A percentile compares a stretch with the other conserved stretches of the same genome.
Evolutionary conservation across 2,113 vertebrate genomes (phyloP).

Genomic region (Hiodon tergisus): DNA sequence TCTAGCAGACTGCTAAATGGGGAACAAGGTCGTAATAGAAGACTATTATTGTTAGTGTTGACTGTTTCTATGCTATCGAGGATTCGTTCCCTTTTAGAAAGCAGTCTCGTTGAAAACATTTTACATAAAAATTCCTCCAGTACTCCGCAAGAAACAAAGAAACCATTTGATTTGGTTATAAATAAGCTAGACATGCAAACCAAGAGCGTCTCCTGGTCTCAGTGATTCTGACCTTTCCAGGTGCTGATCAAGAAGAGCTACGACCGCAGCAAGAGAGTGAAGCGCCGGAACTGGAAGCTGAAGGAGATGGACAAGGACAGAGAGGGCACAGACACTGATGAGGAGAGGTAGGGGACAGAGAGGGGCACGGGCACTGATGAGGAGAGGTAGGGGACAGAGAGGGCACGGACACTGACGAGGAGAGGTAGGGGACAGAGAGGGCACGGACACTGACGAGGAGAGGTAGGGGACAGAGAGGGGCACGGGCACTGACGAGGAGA

Average conservation of each 20-base stretch:
- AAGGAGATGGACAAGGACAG: conserved; percentile 78
- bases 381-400: too few relatives aligned
- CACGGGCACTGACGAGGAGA: neutral
- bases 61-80: too few relatives aligned
- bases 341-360: conserved; percentile 73
- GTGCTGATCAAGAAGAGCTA: conserved; percentile 94
- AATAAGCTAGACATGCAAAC: neutral
- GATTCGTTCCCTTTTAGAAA: too few relatives aligned
- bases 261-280: conserved; percentile 76
- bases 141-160: too few relatives aligned
- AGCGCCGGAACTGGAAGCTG: conserved; percentile 89
- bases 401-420: neutral
- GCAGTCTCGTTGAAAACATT: too few relatives aligned
- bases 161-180: neutral
- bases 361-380: neutral
- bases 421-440: neutral
- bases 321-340: conserved; percentile 75
- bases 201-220: neutral
- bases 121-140: too few relatives aligned
- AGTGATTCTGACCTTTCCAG: conserved; percentile 46
- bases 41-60: too few relatives aligned
- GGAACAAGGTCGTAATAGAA: too few relatives aligned
- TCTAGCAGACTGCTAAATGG: too few relatives aligned
- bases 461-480: neutral
- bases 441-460: neutral